Evolutionary conservation across 2,888 invertebrate genomes (phyloP), one percentile per base, ranked within the genome.

Genomic region (Megastigmus dorsalis): DNA sequence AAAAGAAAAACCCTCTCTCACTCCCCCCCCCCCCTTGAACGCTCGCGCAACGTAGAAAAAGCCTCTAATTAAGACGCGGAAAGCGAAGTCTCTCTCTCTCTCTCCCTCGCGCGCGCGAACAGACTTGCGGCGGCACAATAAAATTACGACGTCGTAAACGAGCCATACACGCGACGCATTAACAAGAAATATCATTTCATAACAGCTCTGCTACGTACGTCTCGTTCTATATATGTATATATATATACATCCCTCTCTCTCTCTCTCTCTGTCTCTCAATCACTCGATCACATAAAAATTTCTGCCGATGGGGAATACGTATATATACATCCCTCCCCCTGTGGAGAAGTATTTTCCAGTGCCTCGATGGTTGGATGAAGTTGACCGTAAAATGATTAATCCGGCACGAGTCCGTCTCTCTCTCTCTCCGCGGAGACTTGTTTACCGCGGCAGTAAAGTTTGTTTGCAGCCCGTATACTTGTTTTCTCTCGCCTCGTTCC

Each of bases 361-460:
- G 23, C 36, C 1, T 2, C 28, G 45, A n/a, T n/a, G n/a, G n/a
- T n/a, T n/a, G n/a, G n/a, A n/a, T n/a, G n/a, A n/a, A n/a, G n/a
- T n/a, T n/a, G n/a, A 18, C 72, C 67, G 67, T 73, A 67, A 67
- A 73, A 62, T 74, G 63, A 74, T 74, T 69, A 74, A 74, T 68
- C 52, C 52, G 43, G 36, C 41, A 41, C 50, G 30, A 48, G 26
- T 43, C 38, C 55, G 57, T 13, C n/a, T n/a, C n/a, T n/a, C n/a
- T n/a, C n/a, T n/a, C n/a, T n/a, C n/a, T n/a, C 3, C 36, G 13
- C 33, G 30, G 15, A n/a, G n/a, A 18, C 62, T 74, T 62, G 57
- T 74, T 74, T 67, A 48, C 63, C 48, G 7, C 33, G 50, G 43
- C 45, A 23, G 55, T 74, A 69, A 69, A 69, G 43, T 60, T 68